Evolutionary conservation across 1,140 invertebrate genomes (phyloP).

Genomic region (Colletes gigas): DNA sequence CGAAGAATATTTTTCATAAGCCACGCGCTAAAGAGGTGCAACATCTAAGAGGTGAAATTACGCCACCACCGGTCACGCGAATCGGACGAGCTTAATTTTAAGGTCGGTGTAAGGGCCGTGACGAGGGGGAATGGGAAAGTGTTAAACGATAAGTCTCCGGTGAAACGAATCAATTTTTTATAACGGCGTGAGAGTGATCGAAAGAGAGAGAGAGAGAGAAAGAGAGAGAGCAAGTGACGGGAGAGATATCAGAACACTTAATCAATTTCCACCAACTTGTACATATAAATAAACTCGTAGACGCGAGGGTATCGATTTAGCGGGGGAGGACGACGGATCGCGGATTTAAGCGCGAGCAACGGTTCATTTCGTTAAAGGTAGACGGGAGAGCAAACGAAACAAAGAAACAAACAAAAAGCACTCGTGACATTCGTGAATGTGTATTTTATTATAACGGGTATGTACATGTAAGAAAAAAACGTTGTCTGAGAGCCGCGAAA

Average conservation of each 20-base stretch:
- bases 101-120: background rate
- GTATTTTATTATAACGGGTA: constrained; percentile 78
- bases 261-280: constrained; percentile 65
- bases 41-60: constrained; percentile 21
- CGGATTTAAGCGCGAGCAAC: background rate
- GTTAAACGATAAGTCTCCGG: constrained; percentile 53
- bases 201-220: constrained; percentile 29
- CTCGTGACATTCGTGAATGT: constrained; percentile 75
- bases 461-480: constrained; percentile 50
- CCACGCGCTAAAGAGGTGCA: constrained; percentile 1
- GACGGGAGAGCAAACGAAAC: background rate
- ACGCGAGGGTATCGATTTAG: background rate
- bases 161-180: constrained; percentile 69
- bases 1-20: constrained; percentile 62
- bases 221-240: constrained; percentile 23
- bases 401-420: constrained; percentile 48
- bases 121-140: constrained; percentile 45
- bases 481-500: background rate
- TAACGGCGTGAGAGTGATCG: constrained; percentile 46
- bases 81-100: constrained; percentile 43
- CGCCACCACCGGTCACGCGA: background rate
- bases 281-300: constrained; percentile 55
- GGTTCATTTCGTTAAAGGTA: background rate
- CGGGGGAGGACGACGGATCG: background rate
- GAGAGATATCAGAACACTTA: constrained; percentile 73